Base-by-base conservation (phyloP, 1,140 invertebrate species). In the Leptopilina clavipes region DNA sequence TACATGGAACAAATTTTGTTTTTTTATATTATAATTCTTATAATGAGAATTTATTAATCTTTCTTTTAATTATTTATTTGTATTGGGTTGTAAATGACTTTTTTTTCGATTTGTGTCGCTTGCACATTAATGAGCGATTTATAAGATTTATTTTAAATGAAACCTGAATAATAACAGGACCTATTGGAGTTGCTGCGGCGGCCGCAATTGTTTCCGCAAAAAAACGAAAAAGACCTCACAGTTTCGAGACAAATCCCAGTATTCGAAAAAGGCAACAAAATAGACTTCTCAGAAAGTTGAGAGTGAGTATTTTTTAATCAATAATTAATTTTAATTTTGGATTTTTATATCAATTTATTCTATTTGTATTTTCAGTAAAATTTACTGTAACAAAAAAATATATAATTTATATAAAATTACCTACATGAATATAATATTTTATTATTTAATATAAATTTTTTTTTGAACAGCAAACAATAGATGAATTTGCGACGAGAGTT, bases 221-320 rank as follows among this genome's bases (percentile, higher is more conserved):
- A 88, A 99, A 98, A 86, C 92, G 97, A 79, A 98, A 98, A 92
- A 91, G 97, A 83, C 97, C 97, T 43, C 97, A 99, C 91, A 96
- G 96, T 83, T 99, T 99, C 91, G 98, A 99, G 92, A 99, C 98
- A 72, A 99, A 99, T 93, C 98, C 98, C 7, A 98, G 97, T 52
- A 97, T 98, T 73, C 92, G 98, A 79, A 98, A 99, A 91, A 91
- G 98, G 76, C 98, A 99, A 91, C 97, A 99, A 90, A 99, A 98
- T 86, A 93, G 98, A 84, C 91, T 99, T 78, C 91, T 98, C 59
- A 93, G 96, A 80, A 97, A 97, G 91, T 91, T 97, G 76, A 92
- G 95, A 92, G 96, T 97, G 89, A 91, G 91, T 84, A 72, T 76
- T 79, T 59, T 73, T n/a, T n/a, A n/a, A n/a, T n/a, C n/a, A n/a